These are phyloP conservation scores for Podarcis raffonei DNA, from an alignment of 2,113 vertebrate genomes.

Conservation along the genomic window DNA sequence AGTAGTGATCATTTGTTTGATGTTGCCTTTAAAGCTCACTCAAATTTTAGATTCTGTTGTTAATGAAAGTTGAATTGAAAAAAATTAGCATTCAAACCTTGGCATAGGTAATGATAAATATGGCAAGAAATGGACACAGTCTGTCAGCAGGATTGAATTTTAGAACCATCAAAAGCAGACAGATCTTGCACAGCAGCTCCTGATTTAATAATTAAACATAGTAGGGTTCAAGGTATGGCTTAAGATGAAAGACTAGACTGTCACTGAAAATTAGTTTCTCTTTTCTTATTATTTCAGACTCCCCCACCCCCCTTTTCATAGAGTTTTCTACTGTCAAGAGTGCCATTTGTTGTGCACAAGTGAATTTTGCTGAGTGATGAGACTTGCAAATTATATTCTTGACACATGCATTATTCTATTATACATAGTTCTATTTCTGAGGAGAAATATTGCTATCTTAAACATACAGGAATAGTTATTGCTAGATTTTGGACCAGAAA, in stretches of 20 bases:
- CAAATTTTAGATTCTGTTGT: conserved; percentile 63
- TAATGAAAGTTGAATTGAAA: conserved; percentile 76
- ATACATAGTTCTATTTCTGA: neutral
- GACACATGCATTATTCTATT: neutral
- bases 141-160: conserved; percentile 89
- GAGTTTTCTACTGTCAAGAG: conserved; percentile 63
- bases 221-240: conserved; percentile 83
- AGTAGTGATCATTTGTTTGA: conserved; percentile 47
- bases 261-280: conserved; percentile 84
- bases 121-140: conserved; percentile 78
- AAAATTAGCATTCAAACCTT: conserved; percentile 79
- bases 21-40: conserved; percentile 46
- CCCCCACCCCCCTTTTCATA: conserved; percentile 51
- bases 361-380: conserved; percentile 23
- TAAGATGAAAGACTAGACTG: conserved; percentile 84
- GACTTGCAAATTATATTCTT: neutral
- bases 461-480: neutral
- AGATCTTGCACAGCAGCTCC: conserved; percentile 78
- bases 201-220: conserved; percentile 91
- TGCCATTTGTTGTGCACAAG: conserved; percentile 46
- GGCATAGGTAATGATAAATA: conserved; percentile 78
- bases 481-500: neutral
- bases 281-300: conserved; percentile 72
- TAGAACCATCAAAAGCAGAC: conserved; percentile 84
- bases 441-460: neutral